A percentile compares a stretch with the other conserved stretches of the same genome.
phyloP scores from a whole-genome alignment of 1,140 invertebrate species.

The Penaeus indicus region DNA sequence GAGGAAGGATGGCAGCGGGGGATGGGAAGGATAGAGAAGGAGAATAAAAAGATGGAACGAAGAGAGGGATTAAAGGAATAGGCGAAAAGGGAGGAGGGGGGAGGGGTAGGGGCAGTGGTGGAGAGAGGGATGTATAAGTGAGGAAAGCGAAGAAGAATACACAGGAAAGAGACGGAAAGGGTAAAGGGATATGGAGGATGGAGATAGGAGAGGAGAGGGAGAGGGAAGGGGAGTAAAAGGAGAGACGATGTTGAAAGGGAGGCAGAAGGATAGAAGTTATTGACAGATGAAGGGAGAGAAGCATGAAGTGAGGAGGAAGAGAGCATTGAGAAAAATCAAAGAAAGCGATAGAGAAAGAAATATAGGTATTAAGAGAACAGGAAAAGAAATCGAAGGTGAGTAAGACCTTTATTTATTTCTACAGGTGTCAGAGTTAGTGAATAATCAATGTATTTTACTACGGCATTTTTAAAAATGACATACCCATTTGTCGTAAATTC shows the following conservation, averaged over 20 bases:
- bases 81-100: background rate
- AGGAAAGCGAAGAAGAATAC: background rate
- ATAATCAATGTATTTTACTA: too few relatives aligned
- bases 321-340: background rate
- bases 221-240: background rate
- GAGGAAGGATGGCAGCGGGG: background rate
- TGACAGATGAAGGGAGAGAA: background rate
- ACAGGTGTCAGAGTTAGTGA: too few relatives aligned
- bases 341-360: too few relatives aligned
- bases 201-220: slow-evolving; percentile 27
- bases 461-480: too few relatives aligned
- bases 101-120: background rate
- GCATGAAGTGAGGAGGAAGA: too few relatives aligned
- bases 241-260: background rate
- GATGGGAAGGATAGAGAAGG: background rate
- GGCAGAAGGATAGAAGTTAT: background rate
- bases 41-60: too few relatives aligned
- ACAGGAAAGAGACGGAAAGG: background rate
- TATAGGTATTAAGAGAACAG: too few relatives aligned
- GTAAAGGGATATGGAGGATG: background rate
- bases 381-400: too few relatives aligned
- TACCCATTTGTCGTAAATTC: too few relatives aligned
- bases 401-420: too few relatives aligned
- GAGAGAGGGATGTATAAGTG: background rate
- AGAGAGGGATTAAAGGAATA: background rate